Conservation (phyloP, 2,888 invertebrate genomes). For the Trichacis sp. region DNA sequence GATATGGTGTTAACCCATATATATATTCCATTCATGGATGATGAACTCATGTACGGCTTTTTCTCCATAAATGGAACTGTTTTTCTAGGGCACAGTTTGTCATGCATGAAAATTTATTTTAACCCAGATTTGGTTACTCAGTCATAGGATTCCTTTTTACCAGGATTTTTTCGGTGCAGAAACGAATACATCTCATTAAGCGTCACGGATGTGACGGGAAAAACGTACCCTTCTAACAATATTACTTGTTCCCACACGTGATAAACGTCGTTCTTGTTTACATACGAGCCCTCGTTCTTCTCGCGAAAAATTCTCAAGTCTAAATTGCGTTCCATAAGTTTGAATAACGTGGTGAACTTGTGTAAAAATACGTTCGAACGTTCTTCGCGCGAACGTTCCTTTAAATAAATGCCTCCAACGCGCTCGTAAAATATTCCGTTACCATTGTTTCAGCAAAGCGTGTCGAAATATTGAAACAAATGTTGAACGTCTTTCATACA, state of each 20-base stretch:
- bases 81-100: no score
- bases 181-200: no score
- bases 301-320: conserved; percentile 44
- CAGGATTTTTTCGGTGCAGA: no score
- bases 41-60: no score
- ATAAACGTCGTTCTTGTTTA: conserved; percentile 43
- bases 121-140: no score
- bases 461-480: conserved; percentile 11
- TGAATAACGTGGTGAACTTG: conserved; percentile 34
- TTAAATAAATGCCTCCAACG: conserved; percentile 5
- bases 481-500: background rate
- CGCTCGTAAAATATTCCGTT: conserved; percentile 11
- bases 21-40: no score
- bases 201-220: background rate
- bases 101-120: no score
- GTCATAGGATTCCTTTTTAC: no score
- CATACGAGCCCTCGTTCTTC: conserved; percentile 42
- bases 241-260: conserved; percentile 28
- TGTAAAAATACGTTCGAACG: conserved; percentile 23
- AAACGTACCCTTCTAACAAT: background rate
- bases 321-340: conserved; percentile 44
- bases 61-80: no score
- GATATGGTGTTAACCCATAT: no score
- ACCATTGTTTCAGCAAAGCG: conserved; percentile 7
- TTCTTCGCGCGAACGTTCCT: conserved; percentile 17